Percentiles rank a stretch among this genome's conserved stretches.
phyloP scores from a whole-genome alignment of 2,113 vertebrate species.

The mouse (Mus musculus) region GRCm39 chr9:40345001-40345500 shows the following conservation, averaged over 20 bases:
- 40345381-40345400: neutral
- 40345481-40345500: neutral
- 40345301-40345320: neutral
- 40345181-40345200: no score
- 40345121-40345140: no score
- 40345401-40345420: neutral
- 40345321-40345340: neutral
- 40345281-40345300: neutral
- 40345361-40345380: neutral
- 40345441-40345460: neutral
- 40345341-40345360: slow-evolving; percentile 16
- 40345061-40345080: neutral
- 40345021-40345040: neutral
- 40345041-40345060: neutral
- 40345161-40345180: no score
- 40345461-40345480: neutral
- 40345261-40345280: no score
- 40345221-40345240: no score
- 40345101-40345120: neutral
- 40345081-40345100: neutral
- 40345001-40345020: neutral
- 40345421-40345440: neutral
- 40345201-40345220: no score
- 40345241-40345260: no score
- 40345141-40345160: no score